Conservation (phyloP, 2,888 invertebrate genomes). For the Xanthorhoe spadicearia region DNA sequence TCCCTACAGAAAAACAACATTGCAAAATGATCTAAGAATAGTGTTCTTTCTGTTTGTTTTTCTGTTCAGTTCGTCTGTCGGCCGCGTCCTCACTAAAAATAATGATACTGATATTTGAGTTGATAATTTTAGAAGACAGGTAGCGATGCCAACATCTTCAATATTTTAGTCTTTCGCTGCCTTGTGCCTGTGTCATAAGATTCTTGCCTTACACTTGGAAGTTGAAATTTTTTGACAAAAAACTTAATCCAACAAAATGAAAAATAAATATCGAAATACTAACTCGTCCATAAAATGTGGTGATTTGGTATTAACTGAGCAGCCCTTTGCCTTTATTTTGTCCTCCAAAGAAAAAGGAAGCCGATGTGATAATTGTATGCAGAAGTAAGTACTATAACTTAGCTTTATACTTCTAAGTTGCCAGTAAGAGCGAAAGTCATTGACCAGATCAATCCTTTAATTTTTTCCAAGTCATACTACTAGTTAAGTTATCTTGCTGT, state of each 20-base stretch:
- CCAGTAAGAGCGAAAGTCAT: too few relatives aligned
- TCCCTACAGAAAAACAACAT: slow-evolving; percentile 1
- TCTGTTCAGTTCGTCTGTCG: slow-evolving; percentile 55
- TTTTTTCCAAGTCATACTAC: too few relatives aligned
- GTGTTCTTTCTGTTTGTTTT: slow-evolving; percentile 67
- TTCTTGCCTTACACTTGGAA: slow-evolving; percentile 22
- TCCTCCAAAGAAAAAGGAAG: slow-evolving; percentile 88
- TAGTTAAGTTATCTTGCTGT: too few relatives aligned
- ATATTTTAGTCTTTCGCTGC: slow-evolving; percentile 63
- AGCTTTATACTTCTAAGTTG: neutral
- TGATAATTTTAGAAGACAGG: slow-evolving; percentile 67
- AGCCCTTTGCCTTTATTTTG: slow-evolving; percentile 90
- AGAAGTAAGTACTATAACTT: slow-evolving; percentile 85
- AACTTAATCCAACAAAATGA: slow-evolving; percentile 59
- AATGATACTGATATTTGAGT: slow-evolving; percentile 70
- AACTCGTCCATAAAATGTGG: slow-evolving; percentile 84
- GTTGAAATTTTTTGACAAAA: slow-evolving; percentile 30
- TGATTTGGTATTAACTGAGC: slow-evolving; percentile 87
- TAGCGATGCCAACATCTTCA: slow-evolving; percentile 66
- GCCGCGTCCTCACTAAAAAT: slow-evolving; percentile 72
- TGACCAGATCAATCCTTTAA: too few relatives aligned
- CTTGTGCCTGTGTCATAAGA: slow-evolving; percentile 59
- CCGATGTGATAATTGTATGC: slow-evolving; percentile 91
- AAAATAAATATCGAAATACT: slow-evolving; percentile 72
- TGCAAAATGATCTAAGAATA: slow-evolving; percentile 48